A percentile compares a stretch with the other conserved stretches of the same genome.
These are phyloP conservation scores for Helicoverpa armigera DNA, from an alignment of 1,140 invertebrate species.

Conservation along the genomic window DNA sequence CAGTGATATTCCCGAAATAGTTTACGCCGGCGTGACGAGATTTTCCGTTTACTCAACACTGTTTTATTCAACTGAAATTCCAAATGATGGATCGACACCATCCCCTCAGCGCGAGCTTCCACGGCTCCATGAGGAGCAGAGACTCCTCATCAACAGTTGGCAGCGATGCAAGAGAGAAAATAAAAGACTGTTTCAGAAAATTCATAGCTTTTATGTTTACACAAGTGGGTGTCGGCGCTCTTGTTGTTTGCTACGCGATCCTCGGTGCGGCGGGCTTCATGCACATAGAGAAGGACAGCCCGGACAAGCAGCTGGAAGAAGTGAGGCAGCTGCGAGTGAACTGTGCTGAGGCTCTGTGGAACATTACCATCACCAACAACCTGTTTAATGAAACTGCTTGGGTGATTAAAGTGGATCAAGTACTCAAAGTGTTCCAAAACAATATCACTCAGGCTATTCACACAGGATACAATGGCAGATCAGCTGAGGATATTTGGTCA, in stretches of 20 bases:
- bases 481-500: slow-evolving; percentile 91
- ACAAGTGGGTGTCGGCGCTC: slow-evolving; percentile 97
- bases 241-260: slow-evolving; percentile 98
- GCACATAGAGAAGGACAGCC: slow-evolving; percentile 92
- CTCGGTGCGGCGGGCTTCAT: slow-evolving; percentile 97
- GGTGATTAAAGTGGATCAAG: slow-evolving; percentile 88
- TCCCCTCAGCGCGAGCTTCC: slow-evolving; percentile 72
- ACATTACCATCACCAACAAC: slow-evolving; percentile 90
- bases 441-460: slow-evolving; percentile 91
- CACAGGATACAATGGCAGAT: slow-evolving; percentile 92
- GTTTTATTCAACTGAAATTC: slow-evolving; percentile 49
- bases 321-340: slow-evolving; percentile 85
- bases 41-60: slow-evolving; percentile 50
- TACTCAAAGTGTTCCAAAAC: slow-evolving; percentile 91
- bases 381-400: slow-evolving; percentile 92
- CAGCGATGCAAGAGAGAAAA: slow-evolving; percentile 90
- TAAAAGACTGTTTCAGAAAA: slow-evolving; percentile 94
- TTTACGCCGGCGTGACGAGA: slow-evolving; percentile 54
- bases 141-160: slow-evolving; percentile 90
- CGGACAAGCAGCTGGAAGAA: slow-evolving; percentile 86
- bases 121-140: slow-evolving; percentile 88
- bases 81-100: slow-evolving; percentile 74
- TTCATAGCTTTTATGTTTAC: slow-evolving; percentile 96
- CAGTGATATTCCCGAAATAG: slow-evolving; percentile 77
- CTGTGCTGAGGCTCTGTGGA: slow-evolving; percentile 91